Base-by-base conservation (phyloP, 2,113 vertebrate species). In the Phalacrocorax carbo region DNA sequence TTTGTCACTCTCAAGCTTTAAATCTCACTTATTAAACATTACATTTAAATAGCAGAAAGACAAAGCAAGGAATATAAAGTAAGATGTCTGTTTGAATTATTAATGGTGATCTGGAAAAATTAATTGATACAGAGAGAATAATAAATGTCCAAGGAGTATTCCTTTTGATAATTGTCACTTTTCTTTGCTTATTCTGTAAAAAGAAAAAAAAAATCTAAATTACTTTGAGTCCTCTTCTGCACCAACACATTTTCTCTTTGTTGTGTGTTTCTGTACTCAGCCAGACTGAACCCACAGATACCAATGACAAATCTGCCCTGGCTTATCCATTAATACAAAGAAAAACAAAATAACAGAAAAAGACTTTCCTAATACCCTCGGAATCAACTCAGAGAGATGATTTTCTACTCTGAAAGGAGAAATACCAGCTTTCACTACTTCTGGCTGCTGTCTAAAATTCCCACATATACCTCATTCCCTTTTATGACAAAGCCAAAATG, bases 11-110 rank as follows among this genome's bases (percentile, higher is more conserved):
- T n/a, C 62, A 68, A 55, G 46, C 46, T 93, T 92, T 89, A 93
- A 92, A 88, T 76, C 34, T 88, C 51, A 71, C 55, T 81, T 90
- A 68, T 9, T 65, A 86, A 82, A 94, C 91, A 88, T 34, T 55
- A 13, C 42, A 82, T 78, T 93, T 73, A 61, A 82, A 66, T 92
- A 79, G 61, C 26, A 91, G 94, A 76, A 92, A 61, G 49, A 64
- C n/a, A 79, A 94, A 88, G 57, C 30, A 51, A 42, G 80, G 44
- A 82, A 82, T 92, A 82, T 46, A 89, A 90, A 92, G 20, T 68
- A 60, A 83, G 30, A 70, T 66, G 36, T 79, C 52, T 80, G 44
- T 78, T 78, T 95, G 77, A 94, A 96, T 92, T 95, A 82, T 88
- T 96, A 66, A 79, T 71, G 12, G 25, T 84, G 57, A 89, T 82